phyloP scores from a whole-genome alignment of 92 coral and sea anemone species.

The Porites lobata region DNA sequence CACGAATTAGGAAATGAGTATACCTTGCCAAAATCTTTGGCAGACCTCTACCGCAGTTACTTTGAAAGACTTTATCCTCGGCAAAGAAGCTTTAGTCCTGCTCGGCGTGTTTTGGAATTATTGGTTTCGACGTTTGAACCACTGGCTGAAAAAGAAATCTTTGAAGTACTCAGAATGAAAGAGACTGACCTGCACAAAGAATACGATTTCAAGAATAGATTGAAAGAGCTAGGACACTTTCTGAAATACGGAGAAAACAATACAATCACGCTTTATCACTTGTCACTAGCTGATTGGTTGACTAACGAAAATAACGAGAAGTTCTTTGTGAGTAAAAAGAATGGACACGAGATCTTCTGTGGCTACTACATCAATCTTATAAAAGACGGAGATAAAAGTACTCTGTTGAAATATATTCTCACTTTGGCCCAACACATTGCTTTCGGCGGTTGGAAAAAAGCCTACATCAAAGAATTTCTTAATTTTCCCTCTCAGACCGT shows the following conservation, averaged over 20 bases:
- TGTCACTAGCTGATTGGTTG: conserved; percentile 68
- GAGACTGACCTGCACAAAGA: conserved; percentile 25
- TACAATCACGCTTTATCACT: conserved; percentile 57
- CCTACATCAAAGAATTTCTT: conserved; percentile 17
- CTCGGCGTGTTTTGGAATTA: conserved; percentile 62
- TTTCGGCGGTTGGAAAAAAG: conserved; percentile 16
- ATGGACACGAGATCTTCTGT: conserved; percentile 31
- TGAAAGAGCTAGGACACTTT: conserved; percentile 33
- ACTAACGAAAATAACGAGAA: conserved; percentile 26
- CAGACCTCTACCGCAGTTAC: conserved; percentile 9
- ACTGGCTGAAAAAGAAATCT: conserved; percentile 45
- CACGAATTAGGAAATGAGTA: background rate
- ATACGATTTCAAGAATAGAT: conserved; percentile 20
- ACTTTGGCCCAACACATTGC: conserved; percentile 31
- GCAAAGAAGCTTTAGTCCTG: conserved; percentile 27
- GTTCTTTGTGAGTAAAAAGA: conserved; percentile 29
- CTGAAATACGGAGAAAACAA: conserved; percentile 47
- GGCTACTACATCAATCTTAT: conserved; percentile 24
- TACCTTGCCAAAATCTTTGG: conserved; percentile 13
- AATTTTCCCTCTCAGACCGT: conserved; percentile 25
- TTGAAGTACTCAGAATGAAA: conserved; percentile 42
- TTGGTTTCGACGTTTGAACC: conserved; percentile 71
- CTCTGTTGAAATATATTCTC: background rate
- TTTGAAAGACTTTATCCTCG: conserved; percentile 22
- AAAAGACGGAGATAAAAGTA: background rate